Evolutionary conservation across 1,140 invertebrate species (phyloP), one percentile per base, ranked within the genome.

Genomic region (Zaprionus nigranus): DNA sequence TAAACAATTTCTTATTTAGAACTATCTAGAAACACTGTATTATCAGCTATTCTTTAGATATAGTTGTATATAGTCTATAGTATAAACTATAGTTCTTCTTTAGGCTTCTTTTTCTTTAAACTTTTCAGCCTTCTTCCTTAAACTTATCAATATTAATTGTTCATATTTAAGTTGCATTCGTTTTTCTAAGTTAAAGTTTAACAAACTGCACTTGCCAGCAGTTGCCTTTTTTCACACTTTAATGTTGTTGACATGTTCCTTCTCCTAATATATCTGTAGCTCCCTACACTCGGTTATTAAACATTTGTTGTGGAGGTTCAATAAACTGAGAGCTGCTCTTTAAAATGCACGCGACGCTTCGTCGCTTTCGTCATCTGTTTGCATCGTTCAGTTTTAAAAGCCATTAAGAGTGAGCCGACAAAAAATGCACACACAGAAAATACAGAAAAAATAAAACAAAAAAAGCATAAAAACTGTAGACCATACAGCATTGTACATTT

Each of bases 401-500:
- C 11, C 64, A 81, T 62, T 75, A 71, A 83, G 40, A 46, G n/a
- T 46, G n/a, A 74, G 56, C 43, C 53, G 72, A 71, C 71, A 81
- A 81, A 79, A 68, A 40, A 63, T 26, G 59, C 66, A 63, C 75
- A 70, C 72, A 70, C 78, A 76, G 36, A 67, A 54, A 20, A 17
- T 17, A 12, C 46, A 46, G 30, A 63, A 71, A 82, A 68, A 73
- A 11, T 40, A 77, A 34, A 61, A 51, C 58, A 82, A 60, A 72
- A 74, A 69, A 61, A n/a, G n/a, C 62, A 75, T 84, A 64, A 58
- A 78, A 84, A 61, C 69, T 78, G 57, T 71, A 51, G 63, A 56
- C 40, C 69, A 74, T 53, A 63, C 74, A 73, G 6, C 28, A 62
- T 58, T 51, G 36, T 36, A 61, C 57, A 70, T 75, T 60, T 56